Evolutionary conservation across 2,797 vertebrate genomes (phyloP).

Genomic region (Pelochelys cantorii): DNA sequence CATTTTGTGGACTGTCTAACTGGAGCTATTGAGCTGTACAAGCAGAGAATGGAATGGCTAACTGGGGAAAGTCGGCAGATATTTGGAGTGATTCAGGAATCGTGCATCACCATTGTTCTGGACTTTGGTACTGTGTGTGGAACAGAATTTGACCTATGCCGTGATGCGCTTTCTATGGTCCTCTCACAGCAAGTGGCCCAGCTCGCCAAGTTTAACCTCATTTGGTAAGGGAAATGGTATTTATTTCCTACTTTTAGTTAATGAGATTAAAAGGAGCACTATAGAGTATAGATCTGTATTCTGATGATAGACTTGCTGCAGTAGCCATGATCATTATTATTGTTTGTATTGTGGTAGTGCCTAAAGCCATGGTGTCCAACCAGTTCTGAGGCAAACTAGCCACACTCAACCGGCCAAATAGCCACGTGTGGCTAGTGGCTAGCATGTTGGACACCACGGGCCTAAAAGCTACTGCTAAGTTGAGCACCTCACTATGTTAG

Average conservation of each 20-base stretch:
- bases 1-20: slow-evolving; percentile 76
- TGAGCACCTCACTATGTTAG: not conserved
- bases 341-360: not conserved
- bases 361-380: not conserved
- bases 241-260: not conserved
- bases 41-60: slow-evolving; percentile 82
- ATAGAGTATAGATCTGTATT: not conserved
- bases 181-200: slow-evolving; percentile 82
- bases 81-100: slow-evolving; percentile 86
- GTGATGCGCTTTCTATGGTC: slow-evolving; percentile 78
- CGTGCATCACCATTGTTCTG: slow-evolving; percentile 77
- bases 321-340: not conserved
- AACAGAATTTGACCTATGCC: slow-evolving; percentile 74
- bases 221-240: slow-evolving; percentile 78
- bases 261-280: not conserved
- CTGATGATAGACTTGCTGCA: not conserved
- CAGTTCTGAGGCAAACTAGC: no score
- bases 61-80: slow-evolving; percentile 83
- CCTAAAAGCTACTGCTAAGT: not conserved
- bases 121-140: slow-evolving; percentile 70
- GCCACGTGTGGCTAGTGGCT: no score
- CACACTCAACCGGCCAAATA: no score
- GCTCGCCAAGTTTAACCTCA: slow-evolving; percentile 82
- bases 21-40: slow-evolving; percentile 75
- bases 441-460: not conserved